Evolutionary conservation across 92 coral and sea anemone species (phyloP).

Genomic region (Parazoanthus swiftii): DNA sequence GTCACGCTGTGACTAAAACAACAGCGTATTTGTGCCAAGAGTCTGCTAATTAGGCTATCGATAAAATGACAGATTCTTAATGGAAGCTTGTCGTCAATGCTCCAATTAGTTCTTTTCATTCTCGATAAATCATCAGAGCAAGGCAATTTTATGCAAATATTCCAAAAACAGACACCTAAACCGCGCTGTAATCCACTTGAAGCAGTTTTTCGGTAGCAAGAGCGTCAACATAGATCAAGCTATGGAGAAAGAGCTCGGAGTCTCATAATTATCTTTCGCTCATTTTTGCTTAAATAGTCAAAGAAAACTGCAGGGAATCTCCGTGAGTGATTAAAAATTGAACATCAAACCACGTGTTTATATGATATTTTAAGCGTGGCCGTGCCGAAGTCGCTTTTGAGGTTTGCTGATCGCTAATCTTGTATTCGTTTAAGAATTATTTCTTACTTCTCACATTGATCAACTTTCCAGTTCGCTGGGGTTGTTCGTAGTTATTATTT

Average conservation of each 20-base stretch:
- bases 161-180: neutral
- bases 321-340: conserved; percentile 27
- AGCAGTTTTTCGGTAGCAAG: neutral
- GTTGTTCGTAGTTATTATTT: neutral
- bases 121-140: conserved; percentile 19
- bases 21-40: conserved; percentile 10
- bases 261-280: neutral
- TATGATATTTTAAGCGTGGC: neutral
- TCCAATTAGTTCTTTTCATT: conserved; percentile 32
- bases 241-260: neutral
- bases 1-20: conserved; percentile 33
- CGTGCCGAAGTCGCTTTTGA: neutral
- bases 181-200: neutral
- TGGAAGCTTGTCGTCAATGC: conserved; percentile 1
- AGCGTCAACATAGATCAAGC: neutral
- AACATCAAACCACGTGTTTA: conserved; percentile 23
- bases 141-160: conserved; percentile 24
- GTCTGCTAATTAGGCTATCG: conserved; percentile 24
- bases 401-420: neutral
- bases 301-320: conserved; percentile 40
- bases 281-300: neutral
- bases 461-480: neutral
- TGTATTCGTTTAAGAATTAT: neutral
- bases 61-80: neutral
- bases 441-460: neutral